Base-by-base conservation (phyloP, 37 sponge, comb jelly and placozoan genomes). In the Dysidea cf. avara region DNA sequence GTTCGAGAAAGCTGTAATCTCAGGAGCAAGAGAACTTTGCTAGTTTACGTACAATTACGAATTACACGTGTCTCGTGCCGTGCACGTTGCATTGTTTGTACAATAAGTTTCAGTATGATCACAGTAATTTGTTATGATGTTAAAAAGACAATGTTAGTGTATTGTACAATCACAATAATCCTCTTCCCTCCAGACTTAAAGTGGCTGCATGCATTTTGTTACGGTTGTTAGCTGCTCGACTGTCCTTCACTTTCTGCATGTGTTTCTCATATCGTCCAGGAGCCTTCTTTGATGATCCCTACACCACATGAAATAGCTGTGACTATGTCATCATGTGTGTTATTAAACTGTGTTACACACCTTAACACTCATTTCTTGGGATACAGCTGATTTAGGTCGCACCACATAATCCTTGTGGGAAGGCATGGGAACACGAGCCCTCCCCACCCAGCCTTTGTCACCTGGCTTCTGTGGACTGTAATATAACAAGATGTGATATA, bases 321-420 rank as follows among this genome's bases (percentile, higher is more conserved):
- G 18, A 21, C 7, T 9, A 25, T 46, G 39, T 5, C 30, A 29
- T 46, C 7, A 28, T 9, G 11, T 11, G 11, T 13, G 21, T 31
- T 11, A 7, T n/a, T 65, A 11, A 12, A 20, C 17, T 7, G 13
- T 9, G 39, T 34, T 33, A 49, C 70, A 53, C 21, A 58, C 62
- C 18, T 76, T 74, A 67, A 82, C 78, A 12, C 39, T 52, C 31
- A 68, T 69, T 29, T 93, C 89, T 3, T 71, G 69, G 35, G 94
- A 86, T 2, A 88, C 71, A 30, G 88, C 94, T 83, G 87, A 94
- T 61, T 91, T 85, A 11, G 99, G 99, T 59, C 99, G 65, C 17
- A 89, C 87, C 4, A 97, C 87, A 61, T 97, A 97, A 69, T 94
- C 99, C 30, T 76, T 87, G 67, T 86, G 88, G 68, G 99, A 97